A percentile compares a stretch with the other conserved stretches of the same genome.
Evolutionary conservation across 2,797 vertebrate species (phyloP).

Genomic region (Protosalanx chinensis): DNA sequence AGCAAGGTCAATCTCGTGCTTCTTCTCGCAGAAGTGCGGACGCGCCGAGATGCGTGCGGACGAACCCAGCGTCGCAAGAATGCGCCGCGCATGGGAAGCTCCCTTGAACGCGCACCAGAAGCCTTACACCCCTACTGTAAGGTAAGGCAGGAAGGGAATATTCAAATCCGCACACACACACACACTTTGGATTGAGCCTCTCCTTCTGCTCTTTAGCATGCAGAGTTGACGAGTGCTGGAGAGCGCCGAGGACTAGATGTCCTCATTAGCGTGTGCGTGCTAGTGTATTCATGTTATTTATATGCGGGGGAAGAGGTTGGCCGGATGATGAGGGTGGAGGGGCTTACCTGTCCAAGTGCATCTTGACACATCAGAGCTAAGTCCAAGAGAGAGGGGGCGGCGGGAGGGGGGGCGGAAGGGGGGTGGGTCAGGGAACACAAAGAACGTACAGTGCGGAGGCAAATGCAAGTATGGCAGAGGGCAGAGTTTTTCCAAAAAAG

Average conservation of each 20-base stretch:
- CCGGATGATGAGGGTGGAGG: background rate
- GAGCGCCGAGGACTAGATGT: conserved; percentile 32
- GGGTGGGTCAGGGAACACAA: background rate
- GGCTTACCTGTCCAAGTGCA: conserved; percentile 17
- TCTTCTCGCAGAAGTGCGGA: too few relatives aligned
- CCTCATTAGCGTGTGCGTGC: conserved; percentile 40
- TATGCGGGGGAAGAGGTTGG: conserved; percentile 22
- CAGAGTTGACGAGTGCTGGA: conserved; percentile 21
- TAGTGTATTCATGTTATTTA: conserved; percentile 26
- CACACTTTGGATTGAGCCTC: too few relatives aligned
- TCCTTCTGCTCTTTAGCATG: background rate
- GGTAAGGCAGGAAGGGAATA: background rate
- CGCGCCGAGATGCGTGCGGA: too few relatives aligned
- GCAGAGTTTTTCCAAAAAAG: background rate
- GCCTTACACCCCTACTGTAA: too few relatives aligned
- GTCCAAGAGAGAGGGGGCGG: conserved; percentile 2
- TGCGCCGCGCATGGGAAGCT: too few relatives aligned
- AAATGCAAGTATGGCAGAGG: background rate
- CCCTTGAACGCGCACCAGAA: too few relatives aligned
- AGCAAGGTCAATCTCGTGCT: conserved; percentile 32
- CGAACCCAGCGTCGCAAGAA: too few relatives aligned
- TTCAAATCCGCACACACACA: background rate
- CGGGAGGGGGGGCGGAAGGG: conserved; percentile 9
- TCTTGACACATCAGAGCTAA: conserved; percentile 32
- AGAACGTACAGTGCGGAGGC: too few relatives aligned